phyloP scores from a whole-genome alignment of 2,888 invertebrate genomes.

The Anaspis maculata region DNA sequence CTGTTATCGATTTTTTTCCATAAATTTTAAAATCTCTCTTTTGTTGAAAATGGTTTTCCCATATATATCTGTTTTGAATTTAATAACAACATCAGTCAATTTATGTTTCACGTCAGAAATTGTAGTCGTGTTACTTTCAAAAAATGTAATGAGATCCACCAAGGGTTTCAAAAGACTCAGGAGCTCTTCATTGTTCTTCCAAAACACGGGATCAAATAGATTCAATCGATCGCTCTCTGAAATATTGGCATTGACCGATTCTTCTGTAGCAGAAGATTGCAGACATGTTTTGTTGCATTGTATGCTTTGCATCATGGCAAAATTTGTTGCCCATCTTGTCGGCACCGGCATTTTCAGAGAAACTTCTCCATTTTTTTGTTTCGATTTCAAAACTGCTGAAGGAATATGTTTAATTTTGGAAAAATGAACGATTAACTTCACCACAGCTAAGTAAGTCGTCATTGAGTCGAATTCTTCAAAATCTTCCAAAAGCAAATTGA shows the following conservation, averaged over 20 bases:
- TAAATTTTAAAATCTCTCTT: background rate
- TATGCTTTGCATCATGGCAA: background rate
- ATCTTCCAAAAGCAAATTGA: background rate
- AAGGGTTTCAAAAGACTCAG: background rate
- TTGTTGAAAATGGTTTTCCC: background rate
- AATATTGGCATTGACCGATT: background rate
- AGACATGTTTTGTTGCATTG: background rate
- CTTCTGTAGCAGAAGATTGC: background rate
- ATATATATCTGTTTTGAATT: background rate
- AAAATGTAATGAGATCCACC: background rate
- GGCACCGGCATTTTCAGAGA: background rate
- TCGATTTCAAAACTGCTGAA: background rate
- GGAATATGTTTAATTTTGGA: background rate
- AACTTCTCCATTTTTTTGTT: background rate
- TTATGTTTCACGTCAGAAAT: background rate
- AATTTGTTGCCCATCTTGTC: background rate
- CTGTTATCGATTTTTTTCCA: background rate
- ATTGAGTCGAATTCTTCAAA: background rate
- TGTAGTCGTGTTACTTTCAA: background rate
- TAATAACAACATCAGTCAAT: background rate
- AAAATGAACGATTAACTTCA: background rate
- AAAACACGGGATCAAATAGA: background rate
- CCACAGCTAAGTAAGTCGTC: background rate
- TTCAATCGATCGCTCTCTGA: background rate
- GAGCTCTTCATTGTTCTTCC: background rate